These are phyloP conservation scores for Centrocercus urophasianus DNA, from an alignment of 2,113 vertebrate species.

Conservation along the genomic window DNA sequence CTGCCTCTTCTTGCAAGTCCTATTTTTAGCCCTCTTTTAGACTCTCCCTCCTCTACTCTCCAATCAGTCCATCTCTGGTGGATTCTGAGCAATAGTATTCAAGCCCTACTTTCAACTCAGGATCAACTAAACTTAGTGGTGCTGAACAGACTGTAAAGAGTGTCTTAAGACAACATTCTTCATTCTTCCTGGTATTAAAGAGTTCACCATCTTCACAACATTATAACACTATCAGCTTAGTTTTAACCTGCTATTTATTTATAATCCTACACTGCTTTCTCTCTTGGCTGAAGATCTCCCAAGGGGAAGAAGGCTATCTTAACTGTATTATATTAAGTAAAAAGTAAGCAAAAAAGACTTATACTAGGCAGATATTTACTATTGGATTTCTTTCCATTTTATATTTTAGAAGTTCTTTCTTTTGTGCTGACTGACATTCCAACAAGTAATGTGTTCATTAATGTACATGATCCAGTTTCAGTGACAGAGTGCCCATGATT, in stretches of 20 bases:
- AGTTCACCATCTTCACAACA: not conserved
- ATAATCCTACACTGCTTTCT: not conserved
- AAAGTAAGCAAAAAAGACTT: not conserved
- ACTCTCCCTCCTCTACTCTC: not conserved
- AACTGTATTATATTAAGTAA: not conserved
- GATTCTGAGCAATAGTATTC: not conserved
- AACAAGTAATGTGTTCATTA: not conserved
- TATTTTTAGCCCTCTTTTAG: constrained; percentile 24
- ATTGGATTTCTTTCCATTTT: not conserved
- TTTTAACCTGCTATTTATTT: not conserved
- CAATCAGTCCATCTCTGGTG: not conserved
- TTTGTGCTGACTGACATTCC: not conserved
- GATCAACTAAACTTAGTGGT: not conserved
- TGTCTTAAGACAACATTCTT: not conserved
- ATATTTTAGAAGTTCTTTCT: not conserved
- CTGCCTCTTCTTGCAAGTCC: not conserved
- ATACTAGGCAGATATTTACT: not conserved
- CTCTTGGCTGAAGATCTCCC: not conserved
- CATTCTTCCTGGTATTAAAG: not conserved
- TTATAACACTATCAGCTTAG: not conserved
- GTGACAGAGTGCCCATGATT: not conserved
- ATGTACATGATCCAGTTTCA: not conserved
- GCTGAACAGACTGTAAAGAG: not conserved
- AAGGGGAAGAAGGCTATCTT: not conserved
- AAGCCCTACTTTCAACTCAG: not conserved